These are phyloP conservation scores for Chloroclystis v-ata DNA, from an alignment of 2,888 invertebrate genomes.

Conservation along the genomic window DNA sequence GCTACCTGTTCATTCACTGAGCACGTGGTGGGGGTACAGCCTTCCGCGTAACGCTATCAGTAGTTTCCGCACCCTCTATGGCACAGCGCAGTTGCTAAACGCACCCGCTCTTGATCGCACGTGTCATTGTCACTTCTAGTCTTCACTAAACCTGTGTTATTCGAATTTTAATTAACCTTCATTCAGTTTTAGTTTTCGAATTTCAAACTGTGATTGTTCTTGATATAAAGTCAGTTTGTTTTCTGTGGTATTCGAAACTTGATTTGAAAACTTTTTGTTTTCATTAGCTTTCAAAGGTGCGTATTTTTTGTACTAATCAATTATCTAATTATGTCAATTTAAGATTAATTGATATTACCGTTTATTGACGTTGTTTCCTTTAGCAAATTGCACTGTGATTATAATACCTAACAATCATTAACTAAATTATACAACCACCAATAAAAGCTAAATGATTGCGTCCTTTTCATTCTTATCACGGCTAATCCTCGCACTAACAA, in stretches of 20 bases:
- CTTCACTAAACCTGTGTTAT: slow-evolving; percentile 38
- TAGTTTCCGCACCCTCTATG: slow-evolving; percentile 73
- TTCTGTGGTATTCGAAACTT: neutral
- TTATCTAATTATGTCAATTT: too few relatives aligned
- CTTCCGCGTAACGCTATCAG: slow-evolving; percentile 77
- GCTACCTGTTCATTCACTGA: slow-evolving; percentile 70
- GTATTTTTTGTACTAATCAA: slow-evolving; percentile 19
- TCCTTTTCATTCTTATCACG: slow-evolving; percentile 23
- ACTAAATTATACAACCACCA: neutral
- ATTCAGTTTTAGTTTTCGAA: neutral
- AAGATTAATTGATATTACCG: too few relatives aligned
- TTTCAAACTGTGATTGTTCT: neutral
- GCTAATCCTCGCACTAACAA: slow-evolving; percentile 30
- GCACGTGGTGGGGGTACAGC: slow-evolving; percentile 68
- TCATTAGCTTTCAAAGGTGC: slow-evolving; percentile 37
- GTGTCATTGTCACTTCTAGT: slow-evolving; percentile 64
- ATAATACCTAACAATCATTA: neutral
- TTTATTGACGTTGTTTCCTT: too few relatives aligned
- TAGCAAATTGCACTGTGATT: neutral
- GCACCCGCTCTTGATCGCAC: slow-evolving; percentile 73
- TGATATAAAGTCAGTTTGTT: slow-evolving; percentile 3
- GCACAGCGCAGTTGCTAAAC: slow-evolving; percentile 70
- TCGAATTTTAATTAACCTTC: too few relatives aligned
- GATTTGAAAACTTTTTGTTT: slow-evolving; percentile 5
- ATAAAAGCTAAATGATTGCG: neutral